Base-by-base conservation (phyloP, 2,797 vertebrate species). In the Champsocephalus gunnari region DNA sequence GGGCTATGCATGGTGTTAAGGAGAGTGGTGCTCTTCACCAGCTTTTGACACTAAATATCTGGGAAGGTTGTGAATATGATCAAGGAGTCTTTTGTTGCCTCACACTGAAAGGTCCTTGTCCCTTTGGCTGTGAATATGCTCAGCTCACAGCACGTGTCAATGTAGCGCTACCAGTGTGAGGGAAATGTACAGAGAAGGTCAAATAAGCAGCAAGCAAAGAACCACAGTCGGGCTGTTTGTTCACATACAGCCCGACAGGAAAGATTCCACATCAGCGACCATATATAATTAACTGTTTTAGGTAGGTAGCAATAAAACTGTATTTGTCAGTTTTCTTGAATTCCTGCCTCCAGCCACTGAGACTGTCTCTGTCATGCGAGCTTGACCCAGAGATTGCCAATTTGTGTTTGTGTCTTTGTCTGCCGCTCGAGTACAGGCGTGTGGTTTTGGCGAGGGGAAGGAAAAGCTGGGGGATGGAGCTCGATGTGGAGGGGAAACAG, bases 241-340 rank as follows among this genome's bases (percentile, higher is more conserved):
- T 93, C 91, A 91, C 91, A 90, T 92, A 89, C 87, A 86, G 90
- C 87, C 86, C 34, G 90, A 85, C 83, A 92, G 90, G 92, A 92
- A 92, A 88, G 88, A 92, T 89, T 94, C 92, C 91, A 91, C 90
- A 90, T 92, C 88, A 89, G 85, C 63, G 66, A 91, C 92, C 91
- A 89, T 94, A 91, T 94, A 86, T 94, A 94, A 94, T 94, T 93
- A 93, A 88, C 90, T 92, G 79, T 94, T 91, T 93, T 92, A 91
- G 89, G 81, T 93, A 94, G 89, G 89, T 92, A 93, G 90, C 92
- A 92, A 93, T 94, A 92, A 92, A 92, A 91, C 91, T 89, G 71
- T 69, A 87, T 90, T 92, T 85, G 88, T 91, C 88, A 83, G 58
- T 87, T 91, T 87, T 88, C 85, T 87, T 84, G 84, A 91, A 92